Conservation (phyloP, 1,140 invertebrate genomes). For the Forficula auricularia region DNA sequence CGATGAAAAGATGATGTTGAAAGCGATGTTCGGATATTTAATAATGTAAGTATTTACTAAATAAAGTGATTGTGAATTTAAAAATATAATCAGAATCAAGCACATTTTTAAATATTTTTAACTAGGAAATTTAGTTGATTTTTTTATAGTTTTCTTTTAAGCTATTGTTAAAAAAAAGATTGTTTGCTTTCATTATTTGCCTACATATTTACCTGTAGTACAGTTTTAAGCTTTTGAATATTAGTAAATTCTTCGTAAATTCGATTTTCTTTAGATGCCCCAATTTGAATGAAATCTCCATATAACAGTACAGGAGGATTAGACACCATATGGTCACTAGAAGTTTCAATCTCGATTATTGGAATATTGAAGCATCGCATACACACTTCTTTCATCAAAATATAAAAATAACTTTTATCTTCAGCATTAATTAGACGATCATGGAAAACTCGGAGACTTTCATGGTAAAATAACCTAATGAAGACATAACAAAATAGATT, state of each 20-base stretch:
- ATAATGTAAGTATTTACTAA: too few species aligned
- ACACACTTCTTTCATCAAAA: conserved; percentile 44
- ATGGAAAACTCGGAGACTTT: conserved; percentile 76
- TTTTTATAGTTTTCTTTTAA: too few species aligned
- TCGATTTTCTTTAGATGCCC: conserved; percentile 50
- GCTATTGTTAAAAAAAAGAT: too few species aligned
- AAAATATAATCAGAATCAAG: too few species aligned
- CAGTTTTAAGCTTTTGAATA: conserved; percentile 49
- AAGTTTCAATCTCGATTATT: conserved; percentile 44
- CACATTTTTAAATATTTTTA: too few species aligned
- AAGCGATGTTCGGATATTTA: too few species aligned
- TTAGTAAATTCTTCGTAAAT: conserved; percentile 71
- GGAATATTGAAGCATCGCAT: conserved; percentile 37
- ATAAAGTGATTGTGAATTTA: too few species aligned
- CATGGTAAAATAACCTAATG: conserved; percentile 69
- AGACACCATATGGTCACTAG: conserved; percentile 36
- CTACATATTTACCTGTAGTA: conserved; percentile 47
- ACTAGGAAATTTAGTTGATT: too few species aligned
- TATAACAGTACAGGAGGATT: conserved; percentile 55
- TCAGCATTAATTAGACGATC: conserved; percentile 66
- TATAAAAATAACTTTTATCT: conserved; percentile 64
- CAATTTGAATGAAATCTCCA: conserved; percentile 71
- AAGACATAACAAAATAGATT: conserved; percentile 9
- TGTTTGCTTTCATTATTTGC: too few species aligned
- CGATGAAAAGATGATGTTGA: too few species aligned